phyloP scores from a whole-genome alignment of 2,797 vertebrate species.

The Pangasius mekongensis region DNA sequence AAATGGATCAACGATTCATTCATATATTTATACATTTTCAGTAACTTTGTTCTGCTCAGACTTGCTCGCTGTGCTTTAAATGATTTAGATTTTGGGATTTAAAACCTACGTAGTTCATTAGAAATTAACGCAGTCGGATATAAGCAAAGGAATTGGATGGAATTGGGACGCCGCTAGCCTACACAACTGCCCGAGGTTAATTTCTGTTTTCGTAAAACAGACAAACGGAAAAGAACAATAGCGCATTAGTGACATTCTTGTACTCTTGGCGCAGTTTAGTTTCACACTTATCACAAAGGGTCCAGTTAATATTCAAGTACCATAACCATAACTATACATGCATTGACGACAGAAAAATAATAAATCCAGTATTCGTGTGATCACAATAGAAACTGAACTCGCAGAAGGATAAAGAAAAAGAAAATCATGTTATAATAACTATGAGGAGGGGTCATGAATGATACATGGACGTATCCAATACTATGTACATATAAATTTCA shows the following conservation, averaged over 20 bases:
- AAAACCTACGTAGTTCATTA: background rate
- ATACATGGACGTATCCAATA: background rate
- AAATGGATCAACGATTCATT: background rate
- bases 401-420: background rate
- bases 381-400: background rate
- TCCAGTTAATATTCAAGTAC: background rate
- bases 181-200: too few species aligned
- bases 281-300: slow-evolving; percentile 10
- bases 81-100: background rate
- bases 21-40: background rate
- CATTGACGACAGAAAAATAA: background rate
- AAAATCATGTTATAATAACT: background rate
- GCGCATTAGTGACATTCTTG: background rate
- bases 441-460: background rate
- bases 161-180: background rate
- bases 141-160: background rate
- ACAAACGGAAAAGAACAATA: background rate
- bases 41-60: background rate
- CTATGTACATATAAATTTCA: background rate
- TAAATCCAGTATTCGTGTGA: background rate
- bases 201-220: background rate
- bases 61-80: background rate
- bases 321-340: background rate
- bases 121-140: background rate
- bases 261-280: background rate